Evolutionary conservation across 2,888 invertebrate species (phyloP), one percentile per base, ranked within the genome.

Genomic region (Chrysotoxum bicinctum): DNA sequence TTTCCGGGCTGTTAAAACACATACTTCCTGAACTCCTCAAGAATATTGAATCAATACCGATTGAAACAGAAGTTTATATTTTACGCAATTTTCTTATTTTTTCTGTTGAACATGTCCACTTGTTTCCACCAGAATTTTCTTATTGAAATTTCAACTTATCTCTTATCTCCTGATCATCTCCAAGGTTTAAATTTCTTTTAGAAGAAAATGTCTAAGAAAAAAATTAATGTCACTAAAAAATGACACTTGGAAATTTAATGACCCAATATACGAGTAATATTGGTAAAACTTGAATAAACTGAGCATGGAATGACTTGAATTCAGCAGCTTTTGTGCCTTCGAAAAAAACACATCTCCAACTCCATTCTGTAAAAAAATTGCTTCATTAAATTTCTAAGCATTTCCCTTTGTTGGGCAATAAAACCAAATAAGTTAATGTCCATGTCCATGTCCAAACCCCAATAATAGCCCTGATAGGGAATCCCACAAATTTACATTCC

Each of bases 401-500:
- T 16, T 54, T 37, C 7, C 37, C 16, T 10, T 56, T 58, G 50
- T 23, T 26, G 50, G 50, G 19, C 30, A 52, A 19, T 68, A 74
- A 79, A 74, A 45, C 26, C 56, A 19, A 78, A 73, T 48, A 78
- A 73, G 32, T 62, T 74, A 78, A 73, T 73, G 82, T 68, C 60
- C 54, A 74, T 79, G 7, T 7, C 3, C n/a, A n/a, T n/a, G 50
- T 69, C 52, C 66, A 21, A 52, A 70, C 69, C 62, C 16, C 50
- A 9, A 19, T 50, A n/a, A n/a, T 23, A 9, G n/a, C n/a, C 43
- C 43, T 35, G 12, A 12, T 26, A 45, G n/a, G n/a, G n/a, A n/a
- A n/a, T n/a, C n/a, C 23, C 68, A 9, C 37, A 9, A 58, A 81
- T 58, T 43, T 58, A 70, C 37, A 58, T 58, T 58, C 0, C 10